Evolutionary conservation across 2,797 vertebrate species (phyloP), one percentile per base, ranked within the genome.

Genomic region (Cyprinodon diabolis): DNA sequence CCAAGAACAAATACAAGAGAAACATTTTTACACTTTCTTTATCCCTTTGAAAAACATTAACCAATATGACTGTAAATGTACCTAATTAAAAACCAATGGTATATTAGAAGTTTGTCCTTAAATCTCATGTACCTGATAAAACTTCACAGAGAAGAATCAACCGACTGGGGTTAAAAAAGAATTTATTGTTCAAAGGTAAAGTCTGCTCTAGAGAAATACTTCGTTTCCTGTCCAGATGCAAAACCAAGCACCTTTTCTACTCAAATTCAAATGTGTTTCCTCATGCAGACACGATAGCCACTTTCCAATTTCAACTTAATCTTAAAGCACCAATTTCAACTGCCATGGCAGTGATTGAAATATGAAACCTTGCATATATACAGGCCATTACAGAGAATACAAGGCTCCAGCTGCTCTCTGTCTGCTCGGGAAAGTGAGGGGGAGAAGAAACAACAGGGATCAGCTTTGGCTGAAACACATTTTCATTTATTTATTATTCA

Each of bases 281-380:
- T 94, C 93, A 93, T 90, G 94, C 94, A 92, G 91, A 92, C 92
- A 93, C 86, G 93, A 94, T 93, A 94, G 94, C 92, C 94, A 94
- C 93, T 95, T 95, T 95, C 92, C 94, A 94, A 95, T 95, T 95
- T 94, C 92, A 91, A 93, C 93, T 94, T 95, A 94, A 95, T 95
- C 93, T 94, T 94, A 93, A 94, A 95, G 93, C 91, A 85, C 88
- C 94, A 94, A 95, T 95, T 95, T 93, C 87, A 85, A 81, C 90
- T 70, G 85, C 91, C 74, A 75, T 86, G 85, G 85, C 76, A 78
- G 91, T 93, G 93, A 95, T 94, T 93, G 95, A 94, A 95, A 94
- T 94, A 94, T 93, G 93, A 95, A 94, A 94, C 93, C 90, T 90
- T 94, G 94, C 93, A 95, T 94, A 95, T 95, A 95, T 95, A 95